phyloP scores from a whole-genome alignment of 2,888 invertebrate genomes.

The Diaprepes abbreviatus region DNA sequence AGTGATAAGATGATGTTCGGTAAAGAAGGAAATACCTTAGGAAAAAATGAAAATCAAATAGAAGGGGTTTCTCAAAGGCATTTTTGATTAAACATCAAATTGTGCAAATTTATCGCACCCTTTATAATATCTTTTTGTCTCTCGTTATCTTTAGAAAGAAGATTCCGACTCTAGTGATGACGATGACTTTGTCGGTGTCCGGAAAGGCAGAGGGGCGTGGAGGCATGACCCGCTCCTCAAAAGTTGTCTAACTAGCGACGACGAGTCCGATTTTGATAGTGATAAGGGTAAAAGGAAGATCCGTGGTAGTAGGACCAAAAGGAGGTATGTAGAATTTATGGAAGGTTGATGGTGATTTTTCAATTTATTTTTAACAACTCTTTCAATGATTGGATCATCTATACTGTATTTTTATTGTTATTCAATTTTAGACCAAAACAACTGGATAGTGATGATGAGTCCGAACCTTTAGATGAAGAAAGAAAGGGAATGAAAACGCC shows the following conservation, averaged over 20 bases:
- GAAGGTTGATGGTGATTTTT: too few species aligned
- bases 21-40: too few species aligned
- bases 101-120: too few species aligned
- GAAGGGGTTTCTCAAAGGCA: too few species aligned
- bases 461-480: neutral
- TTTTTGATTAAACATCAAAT: too few species aligned
- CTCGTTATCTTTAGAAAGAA: conserved; percentile 5
- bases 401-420: too few species aligned
- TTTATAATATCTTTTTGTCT: neutral
- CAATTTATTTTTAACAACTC: too few species aligned
- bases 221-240: conserved; percentile 27
- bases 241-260: conserved; percentile 1
- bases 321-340: neutral
- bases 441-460: neutral
- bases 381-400: too few species aligned
- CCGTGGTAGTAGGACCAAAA: neutral
- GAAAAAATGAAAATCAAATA: too few species aligned
- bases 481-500: neutral
- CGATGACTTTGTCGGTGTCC: conserved; percentile 33
- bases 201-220: conserved; percentile 19
- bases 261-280: conserved; percentile 17
- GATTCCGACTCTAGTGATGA: conserved; percentile 36
- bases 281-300: neutral
- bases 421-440: too few species aligned
- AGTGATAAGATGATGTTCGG: too few species aligned